Evolutionary conservation across 2,888 invertebrate species (phyloP), one percentile per base, ranked within the genome.

Genomic region (Leistus spinibarbis): DNA sequence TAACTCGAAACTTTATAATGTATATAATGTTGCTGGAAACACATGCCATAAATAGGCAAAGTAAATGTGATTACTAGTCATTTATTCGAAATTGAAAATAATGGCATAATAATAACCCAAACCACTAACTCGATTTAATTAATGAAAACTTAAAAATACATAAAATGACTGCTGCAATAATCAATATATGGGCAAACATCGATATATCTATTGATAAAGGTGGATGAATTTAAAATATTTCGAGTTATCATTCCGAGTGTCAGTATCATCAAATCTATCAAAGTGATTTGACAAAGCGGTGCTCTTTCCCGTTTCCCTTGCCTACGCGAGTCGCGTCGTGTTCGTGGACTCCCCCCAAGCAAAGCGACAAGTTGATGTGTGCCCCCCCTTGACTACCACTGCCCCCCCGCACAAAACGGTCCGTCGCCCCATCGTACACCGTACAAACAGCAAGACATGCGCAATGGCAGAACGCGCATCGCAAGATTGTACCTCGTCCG

Each of bases 401-500:
- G 5, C 7, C 40, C 13, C 10, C 4, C 40, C 40, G n/a, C 40
- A 5, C 40, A 40, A 40, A 40, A 40, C 40, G 3, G 40, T 40
- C 13, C 7, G 7, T 0, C 40, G 40, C 40, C 40, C 40, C 40
- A 40, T 7, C 40, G 40, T 40, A 40, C 40, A 7, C 13, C 19
- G 56, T 56, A 56, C 16, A 56, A 20, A 60, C 20, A 60, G 75
- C 77, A 76, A 60, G 60, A 16, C 60, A 60, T 60, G 60, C 60
- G 60, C 60, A 13, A 9, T 13, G 60, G 19, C 17, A 60, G 17
- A 60, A 22, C 60, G 60, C 60, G 60, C 60, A 60, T 19, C 60
- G 40, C 40, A 13, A 40, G 5, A n/a, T n/a, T n/a, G n/a, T 63
- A 3, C 24, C 56, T 17, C 57, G 57, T 20, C 20, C 64, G 64